Evolutionary conservation across 2,113 vertebrate species (phyloP), one percentile per base, ranked within the genome.

Genomic region (Nothocercus nigrocapillus): DNA sequence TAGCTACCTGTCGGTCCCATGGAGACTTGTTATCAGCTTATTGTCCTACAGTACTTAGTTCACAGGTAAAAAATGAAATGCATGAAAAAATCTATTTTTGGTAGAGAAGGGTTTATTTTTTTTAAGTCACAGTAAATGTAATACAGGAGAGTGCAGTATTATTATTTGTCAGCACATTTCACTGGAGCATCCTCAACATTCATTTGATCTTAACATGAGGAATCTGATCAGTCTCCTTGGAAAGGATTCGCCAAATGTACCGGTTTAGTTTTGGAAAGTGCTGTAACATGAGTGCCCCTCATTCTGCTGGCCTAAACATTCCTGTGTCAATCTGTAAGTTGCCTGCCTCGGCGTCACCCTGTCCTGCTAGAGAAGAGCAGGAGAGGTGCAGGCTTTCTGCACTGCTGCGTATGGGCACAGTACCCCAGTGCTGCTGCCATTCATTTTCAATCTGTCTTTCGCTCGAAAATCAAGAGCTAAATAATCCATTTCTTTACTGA

Each of bases 251-350:
- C 85, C 92, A 90, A 94, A 86, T 95, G 79, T 91, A 75, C 77
- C 85, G 76, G 82, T 82, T 95, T 91, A 59, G 80, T 81, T 95
- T 90, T 94, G 90, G 95, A 97, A 97, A 96, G 88, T 78, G 69
- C 88, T 91, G 95, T 96, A 97, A 97, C 56, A 74, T 81, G 91
- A 97, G 93, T 10, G 25, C 0, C 1, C 36, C 68, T 95, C 82
- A n/a, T 97, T 96, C 79, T 97, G 90, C 96, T 95, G 88, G 82
- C 85, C 88, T 64, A 85, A 82, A 85, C 91, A 96, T 96, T 97
- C 95, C 90, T 77, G 54, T 73, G 85, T 85, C 64, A 72, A 82
- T 76, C 74, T 11, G 44, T 47, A 42, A 91, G 87, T 81, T 45
- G 79, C 62, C 24, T 66, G 3, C 68, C 72, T 93, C 61, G 82